These are phyloP conservation scores for Phyllotreta striolata DNA, from an alignment of 2,888 invertebrate species.

Conservation along the genomic window DNA sequence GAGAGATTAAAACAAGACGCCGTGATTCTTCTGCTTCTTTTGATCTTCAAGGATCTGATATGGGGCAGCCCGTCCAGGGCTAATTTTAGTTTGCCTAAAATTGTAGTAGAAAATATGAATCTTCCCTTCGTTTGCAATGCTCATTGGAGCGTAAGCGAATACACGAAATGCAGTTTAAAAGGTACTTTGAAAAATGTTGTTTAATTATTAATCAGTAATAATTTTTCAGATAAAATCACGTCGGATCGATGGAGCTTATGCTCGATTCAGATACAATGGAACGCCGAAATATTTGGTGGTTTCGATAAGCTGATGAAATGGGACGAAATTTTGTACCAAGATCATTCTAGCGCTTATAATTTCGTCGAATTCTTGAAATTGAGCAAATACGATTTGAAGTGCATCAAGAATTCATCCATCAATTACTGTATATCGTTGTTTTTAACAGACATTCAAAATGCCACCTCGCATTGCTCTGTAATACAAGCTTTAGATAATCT, in stretches of 20 bases:
- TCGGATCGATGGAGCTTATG: constrained; percentile 56
- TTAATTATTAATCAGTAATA: constrained; percentile 2
- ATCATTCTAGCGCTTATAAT: constrained; percentile 42
- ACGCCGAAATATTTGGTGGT: constrained; percentile 58
- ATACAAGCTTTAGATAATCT: constrained; percentile 65
- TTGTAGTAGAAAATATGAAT: constrained; percentile 59
- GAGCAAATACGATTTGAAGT: constrained; percentile 61
- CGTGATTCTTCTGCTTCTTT: constrained; percentile 62
- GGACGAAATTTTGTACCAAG: constrained; percentile 46
- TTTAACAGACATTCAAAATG: constrained; percentile 69
- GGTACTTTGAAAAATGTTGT: constrained; percentile 39
- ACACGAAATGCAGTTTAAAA: constrained; percentile 54
- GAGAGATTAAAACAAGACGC: constrained; percentile 63
- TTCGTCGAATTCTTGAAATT: constrained; percentile 55
- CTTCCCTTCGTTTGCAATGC: constrained; percentile 63
- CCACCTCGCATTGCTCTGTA: constrained; percentile 69
- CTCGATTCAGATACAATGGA: constrained; percentile 61
- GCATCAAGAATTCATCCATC: constrained; percentile 65
- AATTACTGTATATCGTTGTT: constrained; percentile 64
- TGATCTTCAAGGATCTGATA: constrained; percentile 63
- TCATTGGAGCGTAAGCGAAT: constrained; percentile 63
- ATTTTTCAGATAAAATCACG: constrained; percentile 40
- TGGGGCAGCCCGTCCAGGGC: constrained; percentile 54
- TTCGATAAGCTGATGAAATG: constrained; percentile 55
- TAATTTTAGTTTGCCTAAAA: constrained; percentile 62